These are phyloP conservation scores for Dendrocincla tyrannina DNA, from an alignment of 2,797 vertebrate species.

Conservation along the genomic window DNA sequence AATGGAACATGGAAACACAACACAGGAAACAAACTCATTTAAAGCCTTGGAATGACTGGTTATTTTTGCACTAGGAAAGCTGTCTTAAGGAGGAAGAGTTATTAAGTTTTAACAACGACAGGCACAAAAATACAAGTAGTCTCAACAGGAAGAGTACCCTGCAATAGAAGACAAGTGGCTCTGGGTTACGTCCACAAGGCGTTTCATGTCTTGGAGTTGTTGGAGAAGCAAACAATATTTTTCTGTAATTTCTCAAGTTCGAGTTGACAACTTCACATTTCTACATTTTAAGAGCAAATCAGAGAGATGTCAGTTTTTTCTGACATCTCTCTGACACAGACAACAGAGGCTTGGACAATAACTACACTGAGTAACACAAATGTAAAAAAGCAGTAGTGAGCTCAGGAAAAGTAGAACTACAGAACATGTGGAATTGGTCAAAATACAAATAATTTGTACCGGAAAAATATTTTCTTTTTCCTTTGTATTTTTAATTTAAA, in stretches of 20 bases:
- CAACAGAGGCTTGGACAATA: neutral
- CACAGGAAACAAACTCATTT: constrained; percentile 52
- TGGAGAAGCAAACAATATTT: neutral
- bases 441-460: neutral
- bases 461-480: neutral
- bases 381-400: neutral
- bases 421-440: neutral
- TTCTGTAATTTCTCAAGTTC: neutral
- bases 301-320: neutral
- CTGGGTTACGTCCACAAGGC: neutral
- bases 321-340: neutral
- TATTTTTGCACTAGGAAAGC: constrained; percentile 65
- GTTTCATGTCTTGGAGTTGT: neutral
- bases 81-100: constrained; percentile 49
- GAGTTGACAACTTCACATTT: neutral
- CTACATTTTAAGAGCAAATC: neutral
- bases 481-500: neutral
- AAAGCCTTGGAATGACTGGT: neutral
- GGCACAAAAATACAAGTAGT: neutral
- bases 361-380: neutral
- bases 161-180: neutral
- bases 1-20: constrained; percentile 68
- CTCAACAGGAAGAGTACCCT: constrained; percentile 27
- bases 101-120: constrained; percentile 52
- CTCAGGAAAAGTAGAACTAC: neutral